Evolutionary conservation across 2,113 vertebrate genomes (phyloP).

Genomic region (Steatornis caripensis): DNA sequence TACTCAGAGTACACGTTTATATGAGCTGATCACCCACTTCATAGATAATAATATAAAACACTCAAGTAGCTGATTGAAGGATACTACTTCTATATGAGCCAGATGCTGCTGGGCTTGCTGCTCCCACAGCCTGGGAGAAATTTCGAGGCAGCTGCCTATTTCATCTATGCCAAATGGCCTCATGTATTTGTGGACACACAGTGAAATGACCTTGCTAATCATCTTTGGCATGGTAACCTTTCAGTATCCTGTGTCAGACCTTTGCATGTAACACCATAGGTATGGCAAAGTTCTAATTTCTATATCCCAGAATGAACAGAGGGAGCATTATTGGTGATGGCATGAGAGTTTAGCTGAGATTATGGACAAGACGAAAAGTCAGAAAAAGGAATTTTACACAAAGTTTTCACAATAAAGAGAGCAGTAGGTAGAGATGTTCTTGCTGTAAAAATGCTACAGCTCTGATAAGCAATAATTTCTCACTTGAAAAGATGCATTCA

Average conservation of each 20-base stretch:
- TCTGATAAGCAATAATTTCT: background rate
- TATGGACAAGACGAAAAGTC: background rate
- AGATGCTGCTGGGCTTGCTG: background rate
- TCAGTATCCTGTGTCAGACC: background rate
- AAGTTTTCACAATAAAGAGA: background rate
- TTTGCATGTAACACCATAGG: background rate
- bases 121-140: background rate
- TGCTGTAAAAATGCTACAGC: background rate
- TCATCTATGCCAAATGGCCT: accelerated
- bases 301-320: background rate
- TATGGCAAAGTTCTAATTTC: background rate
- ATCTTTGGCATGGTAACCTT: background rate
- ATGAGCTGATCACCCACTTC: background rate
- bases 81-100: background rate
- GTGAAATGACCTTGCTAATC: background rate
- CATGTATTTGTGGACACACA: background rate
- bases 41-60: background rate
- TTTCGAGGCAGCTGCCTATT: background rate
- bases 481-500: background rate
- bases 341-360: background rate
- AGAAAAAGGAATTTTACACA: background rate
- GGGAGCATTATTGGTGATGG: background rate
- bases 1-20: background rate
- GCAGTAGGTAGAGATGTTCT: background rate
- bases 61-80: background rate